Evolutionary conservation across 2,797 vertebrate genomes (phyloP).

Genomic region (Vultur gryphus): DNA sequence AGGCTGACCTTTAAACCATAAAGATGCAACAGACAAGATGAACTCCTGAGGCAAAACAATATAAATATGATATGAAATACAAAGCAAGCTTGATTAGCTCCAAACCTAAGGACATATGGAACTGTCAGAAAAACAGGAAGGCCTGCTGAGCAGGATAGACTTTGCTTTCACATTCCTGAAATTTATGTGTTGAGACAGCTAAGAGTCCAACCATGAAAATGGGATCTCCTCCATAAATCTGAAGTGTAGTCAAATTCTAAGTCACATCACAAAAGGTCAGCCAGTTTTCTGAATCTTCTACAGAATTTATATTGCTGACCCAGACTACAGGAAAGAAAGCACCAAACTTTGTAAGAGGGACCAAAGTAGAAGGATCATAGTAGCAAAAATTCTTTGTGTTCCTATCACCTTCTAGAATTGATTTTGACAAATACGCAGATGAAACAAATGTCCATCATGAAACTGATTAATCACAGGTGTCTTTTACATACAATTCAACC

Average conservation of each 20-base stretch:
- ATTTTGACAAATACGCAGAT: not conserved
- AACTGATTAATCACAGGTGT: not conserved
- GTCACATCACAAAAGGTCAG: not conserved
- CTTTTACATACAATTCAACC: not conserved
- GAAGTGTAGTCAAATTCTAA: not conserved
- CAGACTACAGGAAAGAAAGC: not conserved
- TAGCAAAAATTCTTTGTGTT: not conserved
- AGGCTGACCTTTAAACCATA: not conserved
- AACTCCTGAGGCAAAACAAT: constrained; percentile 10
- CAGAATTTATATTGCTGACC: not conserved
- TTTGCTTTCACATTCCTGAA: not conserved
- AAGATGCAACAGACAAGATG: not conserved
- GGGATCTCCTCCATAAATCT: not conserved
- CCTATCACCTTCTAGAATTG: not conserved
- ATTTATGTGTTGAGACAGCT: constrained; percentile 1
- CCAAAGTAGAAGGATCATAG: not conserved
- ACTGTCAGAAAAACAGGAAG: constrained; percentile 13
- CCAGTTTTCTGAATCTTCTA: not conserved
- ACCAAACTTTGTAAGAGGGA: not conserved
- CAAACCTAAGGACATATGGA: constrained; percentile 24
- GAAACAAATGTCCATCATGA: not conserved
- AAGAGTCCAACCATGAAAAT: not conserved
- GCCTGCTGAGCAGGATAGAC: not conserved
- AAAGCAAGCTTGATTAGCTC: not conserved
- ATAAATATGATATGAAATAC: not conserved